A percentile compares a stretch with the other conserved stretches of the same genome.
Evolutionary conservation across 1,140 invertebrate species (phyloP).

Genomic region (Drosophila mayri): DNA sequence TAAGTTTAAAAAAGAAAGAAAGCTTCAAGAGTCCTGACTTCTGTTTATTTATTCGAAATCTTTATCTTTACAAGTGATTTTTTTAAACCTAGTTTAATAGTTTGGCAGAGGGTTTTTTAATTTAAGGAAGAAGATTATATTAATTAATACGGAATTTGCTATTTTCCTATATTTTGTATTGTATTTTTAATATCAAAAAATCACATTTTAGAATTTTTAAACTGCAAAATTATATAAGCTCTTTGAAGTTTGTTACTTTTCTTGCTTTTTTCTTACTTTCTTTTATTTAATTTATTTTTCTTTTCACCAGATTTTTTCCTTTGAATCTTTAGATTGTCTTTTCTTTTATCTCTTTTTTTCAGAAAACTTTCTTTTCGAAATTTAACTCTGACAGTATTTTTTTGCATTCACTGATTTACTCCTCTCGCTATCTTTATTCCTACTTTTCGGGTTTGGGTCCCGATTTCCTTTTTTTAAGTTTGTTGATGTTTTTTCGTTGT

Average conservation of each 20-base stretch:
- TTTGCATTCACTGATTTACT: conserved; percentile 49
- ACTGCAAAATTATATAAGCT: background rate
- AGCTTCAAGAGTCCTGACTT: too few species aligned
- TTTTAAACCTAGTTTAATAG: background rate
- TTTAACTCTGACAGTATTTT: conserved; percentile 27
- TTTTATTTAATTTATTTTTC: background rate
- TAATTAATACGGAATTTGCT: background rate
- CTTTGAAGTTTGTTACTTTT: background rate
- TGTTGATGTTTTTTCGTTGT: conserved; percentile 41
- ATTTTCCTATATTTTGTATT: too few species aligned
- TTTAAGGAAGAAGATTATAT: background rate
- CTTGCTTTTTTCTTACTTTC: background rate
- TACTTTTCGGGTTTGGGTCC: conserved; percentile 16
- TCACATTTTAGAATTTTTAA: background rate
- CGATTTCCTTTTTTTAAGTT: conserved; percentile 22
- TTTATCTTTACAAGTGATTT: background rate
- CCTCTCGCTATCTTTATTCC: conserved; percentile 15
- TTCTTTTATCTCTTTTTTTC: background rate
- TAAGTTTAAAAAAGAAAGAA: too few species aligned
- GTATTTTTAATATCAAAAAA: too few species aligned
- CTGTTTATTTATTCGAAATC: background rate
- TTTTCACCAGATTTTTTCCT: conserved; percentile 7
- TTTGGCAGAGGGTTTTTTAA: background rate
- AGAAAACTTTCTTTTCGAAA: conserved; percentile 44
- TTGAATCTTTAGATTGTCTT: background rate